These are phyloP conservation scores for Sebastes trivittatus DNA, from an alignment of 2,797 vertebrate species.

Conservation along the genomic window DNA sequence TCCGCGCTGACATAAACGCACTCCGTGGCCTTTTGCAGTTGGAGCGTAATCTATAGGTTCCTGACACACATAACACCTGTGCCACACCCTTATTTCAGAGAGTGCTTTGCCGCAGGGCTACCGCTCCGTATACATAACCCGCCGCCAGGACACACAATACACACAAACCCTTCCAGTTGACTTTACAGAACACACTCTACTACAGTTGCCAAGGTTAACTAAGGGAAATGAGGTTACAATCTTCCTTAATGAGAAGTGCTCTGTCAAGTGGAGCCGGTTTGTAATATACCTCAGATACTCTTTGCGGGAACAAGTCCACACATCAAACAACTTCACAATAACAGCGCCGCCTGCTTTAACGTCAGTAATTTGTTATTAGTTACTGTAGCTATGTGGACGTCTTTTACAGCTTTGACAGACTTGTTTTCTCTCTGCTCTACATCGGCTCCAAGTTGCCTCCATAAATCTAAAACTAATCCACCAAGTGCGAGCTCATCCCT, in stretches of 20 bases:
- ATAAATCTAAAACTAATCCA: slow-evolving; percentile 79
- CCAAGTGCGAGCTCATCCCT: slow-evolving; percentile 75
- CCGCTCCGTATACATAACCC: slow-evolving; percentile 24
- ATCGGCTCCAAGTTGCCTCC: slow-evolving; percentile 43
- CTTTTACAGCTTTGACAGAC: slow-evolving; percentile 45
- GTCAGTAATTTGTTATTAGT: slow-evolving; percentile 1
- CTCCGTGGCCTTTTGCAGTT: background rate
- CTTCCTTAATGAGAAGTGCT: slow-evolving; percentile 45
- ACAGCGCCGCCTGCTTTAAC: background rate
- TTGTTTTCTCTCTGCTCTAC: slow-evolving; percentile 44
- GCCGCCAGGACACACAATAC: slow-evolving; percentile 10
- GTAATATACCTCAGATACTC: slow-evolving; percentile 24
- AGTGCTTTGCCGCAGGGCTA: slow-evolving; percentile 26
- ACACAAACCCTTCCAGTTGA: slow-evolving; percentile 4
- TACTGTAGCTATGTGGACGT: background rate
- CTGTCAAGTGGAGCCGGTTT: slow-evolving; percentile 71
- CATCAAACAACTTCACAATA: background rate
- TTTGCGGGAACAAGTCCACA: background rate
- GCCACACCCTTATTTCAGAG: slow-evolving; percentile 46
- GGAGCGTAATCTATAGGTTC: background rate
- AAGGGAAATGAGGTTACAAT: slow-evolving; percentile 65
- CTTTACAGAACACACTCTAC: slow-evolving; percentile 37
- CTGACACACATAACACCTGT: background rate
- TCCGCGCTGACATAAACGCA: background rate
- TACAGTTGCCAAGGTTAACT: slow-evolving; percentile 65